Evolutionary conservation across 2,888 invertebrate genomes (phyloP), one percentile per base, ranked within the genome.

Genomic region (Pseudococcus jackbeardsleyi): DNA sequence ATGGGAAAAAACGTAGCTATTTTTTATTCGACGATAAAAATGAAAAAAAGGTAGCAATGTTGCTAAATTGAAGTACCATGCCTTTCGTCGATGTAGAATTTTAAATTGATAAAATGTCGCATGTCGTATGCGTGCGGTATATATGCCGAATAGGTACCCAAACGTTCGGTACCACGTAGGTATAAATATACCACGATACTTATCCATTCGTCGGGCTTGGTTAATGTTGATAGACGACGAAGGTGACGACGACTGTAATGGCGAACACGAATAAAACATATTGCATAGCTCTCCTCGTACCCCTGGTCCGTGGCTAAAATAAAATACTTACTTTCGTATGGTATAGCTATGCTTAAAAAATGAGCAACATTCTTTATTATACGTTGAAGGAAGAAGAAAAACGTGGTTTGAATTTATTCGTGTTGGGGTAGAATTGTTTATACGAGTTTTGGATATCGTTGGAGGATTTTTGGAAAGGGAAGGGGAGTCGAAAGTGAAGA

Each of bases 301-400:
- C 50, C 50, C 6, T 9, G 42, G 42, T 12, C 15, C 15, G 3
- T 64, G 64, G 64, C 6, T 9, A 64, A 64, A 64, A 64, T 64
- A 22, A 64, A 64, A 64, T 64, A 22, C 64, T 42, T 42, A 6
- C 42, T 9, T 19, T 8, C 64, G 64, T 64, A 59, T 59, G 17
- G 19, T 72, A 26, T 72, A 64, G 15, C 64, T n/a, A 64, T 64
- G 72, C 33, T 33, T 72, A 72, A 72, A 72, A 72, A 72, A 72
- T 72, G 72, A 72, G 33, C 72, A 6, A 72, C 72, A 72, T 72
- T 72, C 22, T 33, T 72, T 72, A 72, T 72, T 39, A 72, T 12
- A 33, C 72, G 11, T 33, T 72, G 33, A 39, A 72, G 26, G 72
- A 72, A 39, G 22, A 33, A 39, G 11, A 33, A 72, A 72, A 72